Base-by-base conservation (phyloP, 23 tunicate genomes). In the Halocynthia aurantium region DNA sequence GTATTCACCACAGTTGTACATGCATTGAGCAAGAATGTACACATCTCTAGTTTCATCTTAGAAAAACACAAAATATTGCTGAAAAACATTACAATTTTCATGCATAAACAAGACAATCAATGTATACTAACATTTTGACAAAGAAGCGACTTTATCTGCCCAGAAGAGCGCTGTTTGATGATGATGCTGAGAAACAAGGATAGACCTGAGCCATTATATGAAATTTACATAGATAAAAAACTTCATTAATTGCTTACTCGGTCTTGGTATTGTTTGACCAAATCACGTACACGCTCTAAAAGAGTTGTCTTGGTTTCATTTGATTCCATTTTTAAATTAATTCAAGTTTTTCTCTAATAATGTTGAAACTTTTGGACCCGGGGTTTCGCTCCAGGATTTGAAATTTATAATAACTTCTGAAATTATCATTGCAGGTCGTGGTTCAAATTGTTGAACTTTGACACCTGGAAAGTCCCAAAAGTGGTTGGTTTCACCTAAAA, bases 141-240 rank as follows among this genome's bases (percentile, higher is more conserved):
- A 82, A 5, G 98, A 86, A 17, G 98, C 88, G 44, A 86, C 98
- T 57, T 92, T 92, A 80, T 92, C 98, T 57, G 98, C 90, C 98
- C 98, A 92, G 55, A 87, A 92, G 51, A 92, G 61, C 9, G 98
- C 98, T 8, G 92, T 88, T 60, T 83, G 73, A 68, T 86, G 86
- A 13, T 81, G 78, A 72, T 77, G 87, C 94, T 87, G 55, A 57
- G 70, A 85, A 17, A 75, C 17, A 75, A 56, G 57, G 12, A 75
- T 31, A 31, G 2, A 31, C 44, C 44, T 31, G 44, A 31, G 44
- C 44, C 44, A 31, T 31, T 31, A 31, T 31, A 31, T 31, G 44
- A 31, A 31, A 31, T 31, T 31, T 31, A 31, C 44, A 31, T 31
- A 0, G 2, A 4, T 31, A 31, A 31, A 31, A 1, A 0, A 4